A percentile compares a stretch with the other conserved stretches of the same genome.
Conservation (phyloP, 2,797 vertebrate genomes). For the Pogoniulus pusillus region DNA sequence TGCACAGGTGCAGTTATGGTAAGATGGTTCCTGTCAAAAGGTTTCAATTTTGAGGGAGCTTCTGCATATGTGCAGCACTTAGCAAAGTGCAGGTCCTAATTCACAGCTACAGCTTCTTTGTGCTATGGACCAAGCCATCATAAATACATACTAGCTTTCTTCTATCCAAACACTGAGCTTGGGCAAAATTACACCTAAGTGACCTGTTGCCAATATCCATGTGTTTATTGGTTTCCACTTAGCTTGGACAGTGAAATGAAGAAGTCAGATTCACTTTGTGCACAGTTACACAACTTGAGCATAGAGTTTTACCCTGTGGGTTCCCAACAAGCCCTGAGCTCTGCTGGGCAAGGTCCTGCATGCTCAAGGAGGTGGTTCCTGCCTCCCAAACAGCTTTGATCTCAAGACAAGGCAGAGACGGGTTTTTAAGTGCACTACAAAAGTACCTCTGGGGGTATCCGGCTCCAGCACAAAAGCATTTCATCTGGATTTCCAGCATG, state of each 20-base stretch:
- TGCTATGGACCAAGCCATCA: neutral
- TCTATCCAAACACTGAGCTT: neutral
- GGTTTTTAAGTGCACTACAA: neutral
- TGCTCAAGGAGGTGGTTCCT: fast-evolving
- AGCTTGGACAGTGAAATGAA: neutral
- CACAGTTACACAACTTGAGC: neutral
- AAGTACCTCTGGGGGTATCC: neutral
- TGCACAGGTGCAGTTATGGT: neutral
- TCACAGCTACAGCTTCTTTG: neutral
- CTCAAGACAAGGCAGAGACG: neutral
- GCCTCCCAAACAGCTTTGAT: conserved; percentile 18
- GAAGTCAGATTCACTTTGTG: neutral
- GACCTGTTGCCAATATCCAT: neutral
- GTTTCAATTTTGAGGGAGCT: neutral
- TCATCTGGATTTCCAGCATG: conserved; percentile 2
- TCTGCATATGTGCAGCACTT: neutral
- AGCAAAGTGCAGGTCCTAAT: neutral
- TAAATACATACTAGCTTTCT: neutral
- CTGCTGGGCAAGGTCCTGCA: neutral
- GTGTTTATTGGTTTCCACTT: neutral
- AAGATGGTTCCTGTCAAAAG: neutral
- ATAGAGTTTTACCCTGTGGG: neutral
- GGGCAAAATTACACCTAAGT: neutral
- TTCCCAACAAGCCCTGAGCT: neutral
- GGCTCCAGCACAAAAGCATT: neutral